A percentile compares a stretch with the other conserved stretches of the same genome.
These are phyloP conservation scores for Catamblyrhynchus diadema DNA, from an alignment of 2,797 vertebrate genomes.

Conservation along the genomic window DNA sequence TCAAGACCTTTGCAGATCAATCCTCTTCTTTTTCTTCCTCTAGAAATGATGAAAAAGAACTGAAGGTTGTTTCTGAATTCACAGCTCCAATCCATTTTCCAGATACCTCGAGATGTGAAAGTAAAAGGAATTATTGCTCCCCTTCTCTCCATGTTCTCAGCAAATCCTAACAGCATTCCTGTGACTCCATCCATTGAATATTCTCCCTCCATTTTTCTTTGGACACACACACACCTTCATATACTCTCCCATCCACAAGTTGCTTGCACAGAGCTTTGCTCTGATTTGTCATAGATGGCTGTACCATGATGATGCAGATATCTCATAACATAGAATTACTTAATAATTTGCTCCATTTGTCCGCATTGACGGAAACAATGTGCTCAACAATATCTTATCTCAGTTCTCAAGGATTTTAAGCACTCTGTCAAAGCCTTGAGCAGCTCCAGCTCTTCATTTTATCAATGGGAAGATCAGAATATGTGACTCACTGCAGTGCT, in stretches of 20 bases:
- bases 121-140: neutral
- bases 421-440: neutral
- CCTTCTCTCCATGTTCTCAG: neutral
- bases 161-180: neutral
- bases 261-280: neutral
- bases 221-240: neutral
- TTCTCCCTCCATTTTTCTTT: neutral
- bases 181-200: neutral
- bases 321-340: neutral
- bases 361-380: neutral
- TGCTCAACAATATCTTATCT: neutral
- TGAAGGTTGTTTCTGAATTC: neutral
- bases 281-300: neutral
- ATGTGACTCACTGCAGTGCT: neutral
- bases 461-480: neutral
- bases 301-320: neutral
- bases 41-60: neutral
- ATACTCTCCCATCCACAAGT: neutral
- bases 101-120: neutral
- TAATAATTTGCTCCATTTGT: conserved; percentile 14
- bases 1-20: neutral
- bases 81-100: neutral
- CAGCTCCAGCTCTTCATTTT: neutral
- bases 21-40: neutral
- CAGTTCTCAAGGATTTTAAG: neutral